These are phyloP conservation scores for Cricetomys ansorgei DNA, from an alignment of 2,113 vertebrate species.

Conservation along the genomic window DNA sequence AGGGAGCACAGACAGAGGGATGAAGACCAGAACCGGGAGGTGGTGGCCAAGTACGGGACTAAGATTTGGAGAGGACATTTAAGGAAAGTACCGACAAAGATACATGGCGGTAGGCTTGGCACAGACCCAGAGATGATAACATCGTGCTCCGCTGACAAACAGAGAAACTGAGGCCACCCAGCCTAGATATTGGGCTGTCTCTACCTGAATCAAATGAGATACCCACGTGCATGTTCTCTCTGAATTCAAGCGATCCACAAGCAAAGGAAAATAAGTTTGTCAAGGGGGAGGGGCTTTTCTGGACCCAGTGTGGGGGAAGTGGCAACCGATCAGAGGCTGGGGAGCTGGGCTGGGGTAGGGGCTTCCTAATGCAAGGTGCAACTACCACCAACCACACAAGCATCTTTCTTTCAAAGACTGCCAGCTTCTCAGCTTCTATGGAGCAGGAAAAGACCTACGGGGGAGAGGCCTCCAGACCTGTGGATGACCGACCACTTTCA, in stretches of 20 bases:
- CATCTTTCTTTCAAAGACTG: neutral
- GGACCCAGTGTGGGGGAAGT: neutral
- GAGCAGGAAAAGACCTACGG: neutral
- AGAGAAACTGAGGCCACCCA: neutral
- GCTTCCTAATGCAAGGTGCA: neutral
- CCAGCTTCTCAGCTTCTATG: neutral
- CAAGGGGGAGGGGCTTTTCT: too few species aligned
- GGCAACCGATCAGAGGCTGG: fast-evolving
- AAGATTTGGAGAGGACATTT: neutral
- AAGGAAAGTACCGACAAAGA: neutral
- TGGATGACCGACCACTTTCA: neutral
- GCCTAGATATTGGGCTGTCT: neutral
- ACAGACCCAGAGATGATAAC: neutral
- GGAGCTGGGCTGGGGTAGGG: fast-evolving
- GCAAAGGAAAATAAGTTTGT: neutral
- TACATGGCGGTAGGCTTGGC: neutral
- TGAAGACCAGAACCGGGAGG: neutral
- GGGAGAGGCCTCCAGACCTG: neutral
- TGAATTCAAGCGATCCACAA: neutral
- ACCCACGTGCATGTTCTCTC: neutral
- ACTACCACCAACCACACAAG: fast-evolving
- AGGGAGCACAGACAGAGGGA: neutral
- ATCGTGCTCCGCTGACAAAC: neutral
- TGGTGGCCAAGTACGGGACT: neutral
- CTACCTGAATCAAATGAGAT: neutral